A percentile compares a stretch with the other conserved stretches of the same genome.
Conservation (phyloP, 2,113 vertebrate species). For the Coracopsis vasa region DNA sequence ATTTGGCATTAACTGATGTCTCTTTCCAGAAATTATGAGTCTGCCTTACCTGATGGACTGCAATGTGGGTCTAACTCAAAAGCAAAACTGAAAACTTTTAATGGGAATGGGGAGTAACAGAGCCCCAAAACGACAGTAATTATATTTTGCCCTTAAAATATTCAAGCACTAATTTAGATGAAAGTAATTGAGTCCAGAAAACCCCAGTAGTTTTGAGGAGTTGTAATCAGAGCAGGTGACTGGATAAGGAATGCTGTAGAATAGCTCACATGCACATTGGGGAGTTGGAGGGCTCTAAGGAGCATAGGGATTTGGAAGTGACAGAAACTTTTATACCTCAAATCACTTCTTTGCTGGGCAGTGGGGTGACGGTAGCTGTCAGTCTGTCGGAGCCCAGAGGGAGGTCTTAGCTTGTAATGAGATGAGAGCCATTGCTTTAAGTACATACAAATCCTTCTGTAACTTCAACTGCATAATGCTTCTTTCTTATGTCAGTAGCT, state of each 20-base stretch:
- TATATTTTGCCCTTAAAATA: slow-evolving; percentile 25
- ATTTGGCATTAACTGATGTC: background rate
- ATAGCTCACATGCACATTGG: slow-evolving; percentile 43
- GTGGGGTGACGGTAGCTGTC: slow-evolving; percentile 65
- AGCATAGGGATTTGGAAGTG: slow-evolving; percentile 57
- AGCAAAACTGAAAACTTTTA: background rate
- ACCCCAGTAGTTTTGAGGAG: slow-evolving; percentile 3
- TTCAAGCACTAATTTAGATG: background rate
- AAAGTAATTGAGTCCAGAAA: slow-evolving; percentile 26
- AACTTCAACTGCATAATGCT: slow-evolving; percentile 47
- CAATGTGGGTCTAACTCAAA: slow-evolving; percentile 36
- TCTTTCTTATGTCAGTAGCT: slow-evolving; percentile 41
- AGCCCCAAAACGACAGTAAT: slow-evolving; percentile 36
- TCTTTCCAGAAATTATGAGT: background rate
- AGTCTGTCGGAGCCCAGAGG: slow-evolving; percentile 67
- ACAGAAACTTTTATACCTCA: slow-evolving; percentile 70
- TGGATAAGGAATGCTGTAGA: slow-evolving; percentile 24
- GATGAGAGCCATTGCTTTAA: slow-evolving; percentile 70
- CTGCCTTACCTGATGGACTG: slow-evolving; percentile 53
- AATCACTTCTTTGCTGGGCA: slow-evolving; percentile 69
- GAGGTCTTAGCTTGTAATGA: slow-evolving; percentile 69
- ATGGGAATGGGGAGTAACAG: slow-evolving; percentile 16
- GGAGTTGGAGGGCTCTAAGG: slow-evolving; percentile 46
- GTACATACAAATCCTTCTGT: slow-evolving; percentile 45
- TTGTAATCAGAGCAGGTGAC: slow-evolving; percentile 50